Evolutionary conservation across 1,140 invertebrate species (phyloP), one percentile per base, ranked within the genome.

Genomic region (Thaumatotibia leucotreta): DNA sequence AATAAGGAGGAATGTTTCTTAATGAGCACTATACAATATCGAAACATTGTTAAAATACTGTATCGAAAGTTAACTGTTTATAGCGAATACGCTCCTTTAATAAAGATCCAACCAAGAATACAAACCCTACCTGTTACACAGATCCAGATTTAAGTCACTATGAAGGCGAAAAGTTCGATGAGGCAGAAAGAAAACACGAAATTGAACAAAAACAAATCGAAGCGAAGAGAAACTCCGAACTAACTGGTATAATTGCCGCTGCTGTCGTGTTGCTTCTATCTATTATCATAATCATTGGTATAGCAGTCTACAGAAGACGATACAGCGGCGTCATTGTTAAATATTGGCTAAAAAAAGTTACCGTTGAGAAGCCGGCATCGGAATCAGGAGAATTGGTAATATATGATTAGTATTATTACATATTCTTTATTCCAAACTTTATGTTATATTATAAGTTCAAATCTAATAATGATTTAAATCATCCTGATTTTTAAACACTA

Each of bases 301-400:
- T 58, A 27, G 29, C 52, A 6, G 24, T 58, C 6, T 31, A 58
- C 24, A 58, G 24, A 58, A 58, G 52, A 11, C 24, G 24, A 27
- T n/a, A 58, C 1, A 10, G 22, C 23, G 29, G 17, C n/a, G 95
- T 94, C 1, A 94, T 95, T 5, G 94, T 96, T 3, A 96, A 96
- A 62, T 95, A 97, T 74, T 96, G 95, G 95, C 96, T 95, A n/a
- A 97, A 97, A 74, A 98, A 97, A 90, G 94, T 98, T 0, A 96
- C 97, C 20, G 96, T 98, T 1, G 96, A 98, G 72, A 97, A 95
- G 70, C 94, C 92, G 20, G 93, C 93, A 27, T 93, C 92, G 17
- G 93, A 93, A 61, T 88, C 91, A 22, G 95, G 95, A 77, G 92
- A 93, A 22, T 80, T 96, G 84, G 94, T 95, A 89, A 92, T 86